Percentiles rank a stretch among this genome's conserved stretches.
Conservation (phyloP, 2,113 vertebrate species). For the Petroica traversi region DNA sequence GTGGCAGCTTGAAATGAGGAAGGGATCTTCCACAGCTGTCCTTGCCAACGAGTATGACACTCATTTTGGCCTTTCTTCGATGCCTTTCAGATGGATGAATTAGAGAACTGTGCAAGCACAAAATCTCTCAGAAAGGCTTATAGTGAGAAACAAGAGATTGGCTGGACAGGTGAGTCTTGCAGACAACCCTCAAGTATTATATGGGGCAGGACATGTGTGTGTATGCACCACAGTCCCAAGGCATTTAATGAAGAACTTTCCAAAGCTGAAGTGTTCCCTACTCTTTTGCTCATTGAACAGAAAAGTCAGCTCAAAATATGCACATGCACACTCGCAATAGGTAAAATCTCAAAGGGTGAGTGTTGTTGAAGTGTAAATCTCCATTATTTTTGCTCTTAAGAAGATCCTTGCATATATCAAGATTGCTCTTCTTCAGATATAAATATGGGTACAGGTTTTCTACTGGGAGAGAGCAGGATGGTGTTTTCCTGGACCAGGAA, state of each 20-base stretch:
- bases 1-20: not conserved
- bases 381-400: not conserved
- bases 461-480: not conserved
- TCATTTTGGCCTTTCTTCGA: not conserved
- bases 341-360: not conserved
- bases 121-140: not conserved
- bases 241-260: not conserved
- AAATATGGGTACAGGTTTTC: not conserved
- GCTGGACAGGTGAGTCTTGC: not conserved
- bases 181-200: not conserved
- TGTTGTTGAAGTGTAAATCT: not conserved
- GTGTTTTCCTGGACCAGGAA: too few species aligned
- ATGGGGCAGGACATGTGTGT: too few species aligned
- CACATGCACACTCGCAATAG: not conserved
- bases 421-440: not conserved
- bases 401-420: not conserved
- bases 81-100: not conserved
- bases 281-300: not conserved
- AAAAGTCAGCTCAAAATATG: not conserved
- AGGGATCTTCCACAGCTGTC: not conserved
- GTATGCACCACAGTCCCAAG: not conserved
- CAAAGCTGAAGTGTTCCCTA: not conserved
- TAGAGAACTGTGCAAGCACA: not conserved
- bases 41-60: not conserved
- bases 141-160: not conserved